These are phyloP conservation scores for Xiphias gladius DNA, from an alignment of 2,113 vertebrate species.

Conservation along the genomic window DNA sequence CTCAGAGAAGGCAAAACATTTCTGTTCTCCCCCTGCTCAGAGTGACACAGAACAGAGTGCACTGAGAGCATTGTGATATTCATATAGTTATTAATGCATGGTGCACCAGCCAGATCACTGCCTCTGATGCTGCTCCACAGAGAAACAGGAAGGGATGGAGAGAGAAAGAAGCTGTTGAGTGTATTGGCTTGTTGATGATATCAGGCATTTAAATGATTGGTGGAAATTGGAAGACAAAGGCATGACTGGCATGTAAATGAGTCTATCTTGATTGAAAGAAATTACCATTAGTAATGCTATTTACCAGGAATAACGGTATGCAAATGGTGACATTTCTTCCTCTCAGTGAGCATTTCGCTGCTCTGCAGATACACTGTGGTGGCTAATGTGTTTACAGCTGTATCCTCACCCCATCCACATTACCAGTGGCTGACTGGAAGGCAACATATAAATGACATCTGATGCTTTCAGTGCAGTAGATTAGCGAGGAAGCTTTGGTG, in stretches of 20 bases:
- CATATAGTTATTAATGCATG: conserved; percentile 78
- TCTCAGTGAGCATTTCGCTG: conserved; percentile 44
- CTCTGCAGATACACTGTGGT: conserved; percentile 49
- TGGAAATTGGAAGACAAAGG: conserved; percentile 58
- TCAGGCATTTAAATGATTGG: conserved; percentile 50
- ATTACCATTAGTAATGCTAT: conserved; percentile 61
- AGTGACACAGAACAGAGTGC: conserved; percentile 48
- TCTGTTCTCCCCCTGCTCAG: conserved; percentile 10
- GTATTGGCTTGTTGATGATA: conserved; percentile 63
- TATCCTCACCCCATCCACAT: conserved; percentile 47
- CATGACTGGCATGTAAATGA: conserved; percentile 64
- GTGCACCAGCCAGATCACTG: conserved; percentile 63
- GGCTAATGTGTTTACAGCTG: conserved; percentile 65
- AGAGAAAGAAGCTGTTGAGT: conserved; percentile 33
- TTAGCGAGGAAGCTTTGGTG: conserved; percentile 52
- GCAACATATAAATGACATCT: conserved; percentile 62
- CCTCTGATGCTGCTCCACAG: conserved; percentile 64
- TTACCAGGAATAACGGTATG: conserved; percentile 65
- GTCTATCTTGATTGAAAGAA: conserved; percentile 40
- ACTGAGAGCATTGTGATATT: conserved; percentile 70
- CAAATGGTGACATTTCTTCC: conserved; percentile 74
- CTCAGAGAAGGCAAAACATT: conserved; percentile 16
- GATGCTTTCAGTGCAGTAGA: conserved; percentile 64
- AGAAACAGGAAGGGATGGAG: conserved; percentile 43
- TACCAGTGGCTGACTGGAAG: conserved; percentile 50